Percentiles rank a stretch among this genome's conserved stretches.
Conservation (phyloP, 2,113 vertebrate genomes). For the Lophura nycthemera region DNA sequence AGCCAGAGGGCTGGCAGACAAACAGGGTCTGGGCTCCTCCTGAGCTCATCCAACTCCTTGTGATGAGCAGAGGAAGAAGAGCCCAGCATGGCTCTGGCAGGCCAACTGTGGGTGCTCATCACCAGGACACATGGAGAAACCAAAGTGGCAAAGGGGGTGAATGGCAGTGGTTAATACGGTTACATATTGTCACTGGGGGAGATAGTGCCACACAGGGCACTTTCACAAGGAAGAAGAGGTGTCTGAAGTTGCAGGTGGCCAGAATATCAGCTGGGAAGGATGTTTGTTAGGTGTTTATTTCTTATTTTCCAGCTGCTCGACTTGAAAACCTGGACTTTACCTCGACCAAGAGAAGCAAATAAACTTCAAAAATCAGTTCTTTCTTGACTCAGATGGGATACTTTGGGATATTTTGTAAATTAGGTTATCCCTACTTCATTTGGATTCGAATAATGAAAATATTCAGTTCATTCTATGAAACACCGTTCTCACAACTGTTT, state of each 20-base stretch:
- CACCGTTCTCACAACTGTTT: neutral
- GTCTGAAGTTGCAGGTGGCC: neutral
- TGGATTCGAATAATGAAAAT: neutral
- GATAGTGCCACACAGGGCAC: neutral
- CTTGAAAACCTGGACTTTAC: neutral
- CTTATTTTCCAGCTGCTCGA: neutral
- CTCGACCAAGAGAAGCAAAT: neutral
- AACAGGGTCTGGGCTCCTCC: accelerated
- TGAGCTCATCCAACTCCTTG: neutral
- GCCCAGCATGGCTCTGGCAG: accelerated
- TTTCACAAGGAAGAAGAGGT: neutral
- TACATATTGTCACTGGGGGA: neutral
- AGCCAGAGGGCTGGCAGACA: neutral
- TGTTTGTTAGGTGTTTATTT: neutral
- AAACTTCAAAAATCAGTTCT: neutral
- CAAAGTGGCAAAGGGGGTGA: accelerated
- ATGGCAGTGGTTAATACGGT: accelerated
- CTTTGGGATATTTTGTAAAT: neutral
- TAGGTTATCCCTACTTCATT: neutral
- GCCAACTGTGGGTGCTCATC: accelerated
- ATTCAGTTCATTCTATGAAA: neutral
- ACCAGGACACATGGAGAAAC: accelerated
- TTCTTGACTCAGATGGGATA: neutral
- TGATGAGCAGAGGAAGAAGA: neutral
- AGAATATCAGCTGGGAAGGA: neutral